A percentile compares a stretch with the other conserved stretches of the same genome.
Conservation (phyloP, 2,797 vertebrate species). For the Trichosurus vulpecula region DNA sequence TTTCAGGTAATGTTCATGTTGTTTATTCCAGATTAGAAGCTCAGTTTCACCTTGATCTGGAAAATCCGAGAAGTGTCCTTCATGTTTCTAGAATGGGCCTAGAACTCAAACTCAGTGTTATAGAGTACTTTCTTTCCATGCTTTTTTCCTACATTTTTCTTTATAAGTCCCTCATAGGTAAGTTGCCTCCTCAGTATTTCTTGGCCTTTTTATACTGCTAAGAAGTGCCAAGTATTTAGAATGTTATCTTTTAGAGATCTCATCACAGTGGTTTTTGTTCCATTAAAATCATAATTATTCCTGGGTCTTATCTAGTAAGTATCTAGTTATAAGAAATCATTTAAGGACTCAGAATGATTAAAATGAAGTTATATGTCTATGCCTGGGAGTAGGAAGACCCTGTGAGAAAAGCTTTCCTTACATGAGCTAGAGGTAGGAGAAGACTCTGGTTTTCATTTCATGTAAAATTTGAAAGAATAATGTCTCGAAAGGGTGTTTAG, state of each 20-base stretch:
- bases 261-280: neutral
- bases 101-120: neutral
- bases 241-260: neutral
- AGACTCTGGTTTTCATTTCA: too few species aligned
- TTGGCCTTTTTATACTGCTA: too few species aligned
- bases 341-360: neutral
- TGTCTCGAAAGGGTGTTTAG: neutral
- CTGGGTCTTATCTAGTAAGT: neutral
- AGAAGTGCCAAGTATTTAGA: too few species aligned
- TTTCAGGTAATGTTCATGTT: constrained; percentile 90
- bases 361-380: neutral
- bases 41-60: neutral
- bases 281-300: neutral
- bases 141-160: neutral
- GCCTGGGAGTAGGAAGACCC: neutral
- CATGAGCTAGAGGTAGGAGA: neutral
- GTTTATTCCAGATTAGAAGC: constrained; percentile 28
- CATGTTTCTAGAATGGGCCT: neutral
- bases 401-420: neutral
- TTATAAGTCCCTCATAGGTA: neutral
- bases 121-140: neutral
- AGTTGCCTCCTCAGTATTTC: neutral
- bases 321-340: neutral
- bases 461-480: neutral
- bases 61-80: constrained; percentile 14